Conservation (phyloP, 2,888 invertebrate genomes). For the Syritta pipiens region DNA sequence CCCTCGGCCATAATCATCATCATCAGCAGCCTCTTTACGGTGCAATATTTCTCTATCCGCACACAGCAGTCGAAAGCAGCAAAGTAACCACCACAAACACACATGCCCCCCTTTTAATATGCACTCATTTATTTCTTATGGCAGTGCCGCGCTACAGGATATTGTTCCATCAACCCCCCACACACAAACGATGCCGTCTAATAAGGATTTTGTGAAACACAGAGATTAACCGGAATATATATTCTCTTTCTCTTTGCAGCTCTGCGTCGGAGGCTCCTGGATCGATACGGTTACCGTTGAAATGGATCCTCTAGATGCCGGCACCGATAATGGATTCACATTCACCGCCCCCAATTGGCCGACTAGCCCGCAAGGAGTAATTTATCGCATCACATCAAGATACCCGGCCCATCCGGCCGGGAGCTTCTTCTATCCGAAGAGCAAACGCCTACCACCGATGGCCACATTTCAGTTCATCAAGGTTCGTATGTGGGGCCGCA, state of each 20-base stretch:
- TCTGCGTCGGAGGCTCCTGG: constrained; percentile 95
- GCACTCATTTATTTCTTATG: constrained; percentile 64
- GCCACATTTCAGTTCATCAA: constrained; percentile 95
- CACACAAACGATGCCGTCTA: constrained; percentile 19
- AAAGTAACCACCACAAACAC: constrained; percentile 1
- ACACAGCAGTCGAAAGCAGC: not conserved
- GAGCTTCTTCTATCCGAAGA: constrained; percentile 95
- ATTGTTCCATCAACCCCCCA: not conserved
- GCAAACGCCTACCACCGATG: constrained; percentile 91
- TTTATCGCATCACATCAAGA: constrained; percentile 92
- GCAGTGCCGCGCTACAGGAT: constrained; percentile 29
- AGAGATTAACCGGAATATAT: constrained; percentile 51
- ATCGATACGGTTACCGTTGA: constrained; percentile 93
- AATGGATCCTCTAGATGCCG: constrained; percentile 95
- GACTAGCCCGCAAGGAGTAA: constrained; percentile 92
- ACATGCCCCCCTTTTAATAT: constrained; percentile 48
- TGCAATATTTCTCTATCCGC: constrained; percentile 51
- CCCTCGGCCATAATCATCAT: constrained; percentile 51
- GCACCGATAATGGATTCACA: constrained; percentile 96
- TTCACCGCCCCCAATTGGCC: constrained; percentile 99
- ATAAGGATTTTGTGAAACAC: constrained; percentile 46
- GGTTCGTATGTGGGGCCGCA: constrained; percentile 80
- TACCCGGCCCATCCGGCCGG: constrained; percentile 95
- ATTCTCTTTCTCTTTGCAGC: constrained; percentile 79
- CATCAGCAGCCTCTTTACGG: constrained; percentile 46